Percentiles rank a stretch among this genome's conserved stretches.
These are phyloP conservation scores for Cryptoprocta ferox DNA, from an alignment of 2,797 vertebrate species.

Conservation along the genomic window DNA sequence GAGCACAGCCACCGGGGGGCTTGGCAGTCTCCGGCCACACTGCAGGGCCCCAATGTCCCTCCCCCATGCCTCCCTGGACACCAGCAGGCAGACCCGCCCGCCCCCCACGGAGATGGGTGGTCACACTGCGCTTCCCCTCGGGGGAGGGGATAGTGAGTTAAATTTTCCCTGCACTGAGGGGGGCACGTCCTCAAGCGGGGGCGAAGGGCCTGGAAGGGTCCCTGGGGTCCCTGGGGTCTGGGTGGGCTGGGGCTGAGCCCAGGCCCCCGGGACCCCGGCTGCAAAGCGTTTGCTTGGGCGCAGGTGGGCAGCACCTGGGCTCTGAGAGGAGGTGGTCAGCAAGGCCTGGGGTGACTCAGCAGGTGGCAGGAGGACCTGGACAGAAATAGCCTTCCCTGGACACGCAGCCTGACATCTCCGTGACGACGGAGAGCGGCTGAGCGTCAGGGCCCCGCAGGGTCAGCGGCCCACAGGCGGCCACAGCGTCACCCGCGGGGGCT, in stretches of 20 bases:
- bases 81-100: background rate
- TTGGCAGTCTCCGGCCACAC: fast-evolving
- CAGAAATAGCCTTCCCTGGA: conserved; percentile 9
- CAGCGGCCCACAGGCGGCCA: background rate
- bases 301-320: background rate
- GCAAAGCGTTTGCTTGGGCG: background rate
- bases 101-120: background rate
- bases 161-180: too few relatives aligned
- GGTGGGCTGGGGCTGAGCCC: background rate
- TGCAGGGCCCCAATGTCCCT: background rate
- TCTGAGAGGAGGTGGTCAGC: background rate
- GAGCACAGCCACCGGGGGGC: background rate
- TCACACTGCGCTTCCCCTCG: background rate
- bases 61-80: fast-evolving
- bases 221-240: background rate
- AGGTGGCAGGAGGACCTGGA: background rate
- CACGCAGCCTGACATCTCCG: background rate
- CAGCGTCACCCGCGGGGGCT: fast-evolving
- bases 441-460: background rate
- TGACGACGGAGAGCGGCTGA: background rate
- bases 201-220: background rate
- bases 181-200: background rate
- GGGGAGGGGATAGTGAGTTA: background rate
- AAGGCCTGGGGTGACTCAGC: background rate
- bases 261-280: background rate